These are phyloP conservation scores for Illadopsis cleaveri DNA, from an alignment of 2,113 vertebrate species.

Conservation along the genomic window DNA sequence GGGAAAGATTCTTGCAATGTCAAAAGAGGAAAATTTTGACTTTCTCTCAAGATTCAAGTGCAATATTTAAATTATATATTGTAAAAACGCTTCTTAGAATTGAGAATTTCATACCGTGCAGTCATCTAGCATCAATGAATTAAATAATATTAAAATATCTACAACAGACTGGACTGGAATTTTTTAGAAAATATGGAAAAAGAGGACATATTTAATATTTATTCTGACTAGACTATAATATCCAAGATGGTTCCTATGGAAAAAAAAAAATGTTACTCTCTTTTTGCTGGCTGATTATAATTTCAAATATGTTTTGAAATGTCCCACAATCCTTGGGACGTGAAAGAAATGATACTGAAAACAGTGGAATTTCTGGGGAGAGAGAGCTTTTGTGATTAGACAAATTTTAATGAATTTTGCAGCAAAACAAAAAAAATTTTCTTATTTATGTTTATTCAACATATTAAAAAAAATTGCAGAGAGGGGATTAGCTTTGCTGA, in stretches of 20 bases:
- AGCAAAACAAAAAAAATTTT: not conserved
- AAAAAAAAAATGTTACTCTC: not conserved
- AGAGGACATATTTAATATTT: not conserved
- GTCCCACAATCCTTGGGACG: not conserved
- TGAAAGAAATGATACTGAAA: not conserved
- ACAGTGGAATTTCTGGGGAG: slow-evolving; percentile 23
- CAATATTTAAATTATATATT: too few relatives aligned
- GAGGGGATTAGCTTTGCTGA: not conserved
- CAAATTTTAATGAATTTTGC: slow-evolving; percentile 33
- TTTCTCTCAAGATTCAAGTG: not conserved
- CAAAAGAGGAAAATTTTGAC: not conserved
- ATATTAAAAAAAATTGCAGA: not conserved
- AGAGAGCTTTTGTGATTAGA: not conserved
- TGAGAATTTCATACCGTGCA: not conserved
- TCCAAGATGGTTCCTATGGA: not conserved
- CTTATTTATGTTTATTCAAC: not conserved
- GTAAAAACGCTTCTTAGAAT: not conserved
- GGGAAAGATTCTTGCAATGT: not conserved
- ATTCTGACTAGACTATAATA: not conserved
- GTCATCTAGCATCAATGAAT: not conserved
- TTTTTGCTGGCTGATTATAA: slow-evolving; percentile 48
- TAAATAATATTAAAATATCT: not conserved
- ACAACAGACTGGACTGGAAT: not conserved
- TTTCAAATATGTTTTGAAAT: not conserved
- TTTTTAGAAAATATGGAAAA: not conserved